Evolutionary conservation across 2,888 invertebrate species (phyloP).

Genomic region (Lumbricus terrestris): DNA sequence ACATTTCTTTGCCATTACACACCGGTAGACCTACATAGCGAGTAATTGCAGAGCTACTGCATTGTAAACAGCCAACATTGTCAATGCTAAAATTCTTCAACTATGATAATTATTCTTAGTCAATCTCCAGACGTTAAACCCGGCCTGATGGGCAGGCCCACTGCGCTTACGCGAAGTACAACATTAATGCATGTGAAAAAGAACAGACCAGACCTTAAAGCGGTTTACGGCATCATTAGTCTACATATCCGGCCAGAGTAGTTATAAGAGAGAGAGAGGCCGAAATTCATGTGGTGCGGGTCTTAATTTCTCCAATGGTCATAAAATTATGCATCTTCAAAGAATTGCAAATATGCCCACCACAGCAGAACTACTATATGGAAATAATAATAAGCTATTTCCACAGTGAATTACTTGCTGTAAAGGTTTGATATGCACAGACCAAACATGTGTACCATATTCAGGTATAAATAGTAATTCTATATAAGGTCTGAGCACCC

Average conservation of each 20-base stretch:
- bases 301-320: background rate
- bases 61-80: background rate
- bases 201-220: background rate
- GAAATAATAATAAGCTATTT: background rate
- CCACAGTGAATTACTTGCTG: background rate
- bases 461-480: no score
- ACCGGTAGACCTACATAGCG: background rate
- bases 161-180: no score
- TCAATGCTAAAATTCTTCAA: background rate
- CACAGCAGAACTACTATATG: background rate
- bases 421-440: background rate
- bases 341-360: background rate
- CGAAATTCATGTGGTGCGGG: background rate
- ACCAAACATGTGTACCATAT: background rate
- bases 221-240: background rate
- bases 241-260: background rate
- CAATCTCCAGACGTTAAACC: background rate
- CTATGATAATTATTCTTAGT: background rate
- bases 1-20: background rate
- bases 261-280: background rate
- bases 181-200: background rate
- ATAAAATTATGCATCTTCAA: slow-evolving; percentile 3
- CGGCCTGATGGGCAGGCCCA: background rate
- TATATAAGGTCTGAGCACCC: no score
- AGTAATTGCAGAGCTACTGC: background rate